Evolutionary conservation across 2,888 invertebrate species (phyloP), one percentile per base, ranked within the genome.

Genomic region (Malthinus flaveolus): DNA sequence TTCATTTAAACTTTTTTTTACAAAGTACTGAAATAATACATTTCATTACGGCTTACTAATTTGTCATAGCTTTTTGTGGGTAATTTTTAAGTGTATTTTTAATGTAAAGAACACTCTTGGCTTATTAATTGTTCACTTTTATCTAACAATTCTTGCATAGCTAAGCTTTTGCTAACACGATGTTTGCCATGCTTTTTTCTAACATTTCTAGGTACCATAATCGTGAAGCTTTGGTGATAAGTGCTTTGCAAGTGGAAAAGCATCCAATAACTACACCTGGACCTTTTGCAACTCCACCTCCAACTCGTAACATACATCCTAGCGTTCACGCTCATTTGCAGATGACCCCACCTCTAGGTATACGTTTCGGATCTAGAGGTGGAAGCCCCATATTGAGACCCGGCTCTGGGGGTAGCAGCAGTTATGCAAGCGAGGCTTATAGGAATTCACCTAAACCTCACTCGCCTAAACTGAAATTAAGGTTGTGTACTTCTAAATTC

Each of bases 401-500:
- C 56, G 82, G 83, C 50, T 87, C 86, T 59, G 83, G 84, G 60
- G 82, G 85, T 42, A 86, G 85, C 67, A 83, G 81, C 66, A 80
- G 81, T 61, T 81, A 80, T 69, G 81, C 84, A 32, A 78, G 81
- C 48, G 85, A 85, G 49, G 78, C 78, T 69, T 79, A 76, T 70
- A 81, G 85, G 13, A 84, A 82, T 66, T 82, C 84, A 53, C 82
- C 84, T 31, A 83, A 84, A 70, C 86, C 89, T 64, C 92, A 91
- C 71, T 93, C 93, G 72, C 94, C 94, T 64, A 94, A 94, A 83
- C 90, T 95, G 88, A 94, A 95, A 82, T 84, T 94, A 79, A 93
- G 94, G 93, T 93, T 80, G 71, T 76, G 73, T 65, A 70, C 63
- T 37, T 46, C 12, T 33, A 10, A 34, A 42, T 9, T 42, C 13